Evolutionary conservation across 23 tunicate species (phyloP), one percentile per base, ranked within the genome.

Genomic region (Aplidium turbinatum): DNA sequence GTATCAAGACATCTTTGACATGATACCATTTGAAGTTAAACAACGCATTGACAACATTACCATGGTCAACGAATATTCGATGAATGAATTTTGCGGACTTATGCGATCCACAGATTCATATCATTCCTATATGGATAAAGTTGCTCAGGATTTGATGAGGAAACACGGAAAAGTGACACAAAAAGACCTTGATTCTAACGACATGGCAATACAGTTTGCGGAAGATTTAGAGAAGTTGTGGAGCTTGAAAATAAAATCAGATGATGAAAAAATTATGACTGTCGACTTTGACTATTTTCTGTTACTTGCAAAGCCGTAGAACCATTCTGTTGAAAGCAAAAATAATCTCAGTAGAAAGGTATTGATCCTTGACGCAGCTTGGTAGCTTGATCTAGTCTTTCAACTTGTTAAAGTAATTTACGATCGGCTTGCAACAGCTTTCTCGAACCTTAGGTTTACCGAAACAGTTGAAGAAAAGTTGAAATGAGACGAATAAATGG

Each of bases 51-150:
- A 65, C 9, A 27, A 21, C 2, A 35, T 65, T 21, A 27, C 36
- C 23, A 3, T 38, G 23, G 24, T 35, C 9, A 35, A 65, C 19
- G 72, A 65, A 7, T 35, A 50, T 30, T 65, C 72, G 4, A 21
- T 65, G 16, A 35, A 21, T 11, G 50, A 65, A n/a, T 9, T 65
- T 28, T 36, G 3, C 11, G 72, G 72, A 3, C 38, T 36, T 30
- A 65, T 65, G 72, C 36, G 9, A 28, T 35, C 50, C 5, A 65
- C 50, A 28, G 72, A 65, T 38, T 65, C 72, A 16, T 65, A 65
- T 21, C 25, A 11, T 3, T 50, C 72, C 26, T 65, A 65, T 21
- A 65, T 65, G 22, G 72, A 65, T 2, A 38, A 38, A 38, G 23
- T 18, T 6, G 31, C 38, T 16, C 29, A 18, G 3, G 25, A 38